These are phyloP conservation scores for Platygyra sinensis DNA, from an alignment of 64 coral and sea anemone species.

Conservation along the genomic window DNA sequence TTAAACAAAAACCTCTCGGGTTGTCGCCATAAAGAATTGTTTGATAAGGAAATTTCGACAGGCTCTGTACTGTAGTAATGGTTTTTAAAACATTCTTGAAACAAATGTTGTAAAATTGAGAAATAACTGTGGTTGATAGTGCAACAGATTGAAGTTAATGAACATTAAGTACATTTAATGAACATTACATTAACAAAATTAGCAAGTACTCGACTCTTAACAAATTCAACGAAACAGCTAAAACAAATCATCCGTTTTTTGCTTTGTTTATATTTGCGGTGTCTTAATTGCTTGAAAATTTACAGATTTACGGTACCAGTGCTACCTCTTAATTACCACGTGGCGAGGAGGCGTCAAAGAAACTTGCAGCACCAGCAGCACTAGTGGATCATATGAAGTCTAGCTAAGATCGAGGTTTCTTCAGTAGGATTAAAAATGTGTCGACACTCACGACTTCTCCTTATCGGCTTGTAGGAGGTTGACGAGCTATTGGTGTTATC, in stretches of 20 bases:
- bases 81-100: too few relatives aligned
- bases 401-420: neutral
- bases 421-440: neutral
- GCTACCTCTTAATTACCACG: neutral
- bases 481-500: neutral
- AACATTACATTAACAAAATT: too few relatives aligned
- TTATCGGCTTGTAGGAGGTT: neutral
- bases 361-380: neutral
- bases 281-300: neutral
- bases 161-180: too few relatives aligned
- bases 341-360: neutral
- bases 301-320: constrained; percentile 1
- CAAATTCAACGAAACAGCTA: neutral
- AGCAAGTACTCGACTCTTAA: neutral
- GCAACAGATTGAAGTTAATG: too few relatives aligned
- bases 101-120: too few relatives aligned
- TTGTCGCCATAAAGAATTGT: too few relatives aligned
- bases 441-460: neutral
- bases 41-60: too few relatives aligned
- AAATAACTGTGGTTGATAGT: too few relatives aligned
- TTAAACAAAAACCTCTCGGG: too few relatives aligned
- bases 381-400: neutral
- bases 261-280: neutral
- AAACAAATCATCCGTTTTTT: neutral
- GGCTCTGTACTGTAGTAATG: too few relatives aligned